phyloP scores from a whole-genome alignment of 2,113 vertebrate genomes.

The Thomomys bottae region DNA sequence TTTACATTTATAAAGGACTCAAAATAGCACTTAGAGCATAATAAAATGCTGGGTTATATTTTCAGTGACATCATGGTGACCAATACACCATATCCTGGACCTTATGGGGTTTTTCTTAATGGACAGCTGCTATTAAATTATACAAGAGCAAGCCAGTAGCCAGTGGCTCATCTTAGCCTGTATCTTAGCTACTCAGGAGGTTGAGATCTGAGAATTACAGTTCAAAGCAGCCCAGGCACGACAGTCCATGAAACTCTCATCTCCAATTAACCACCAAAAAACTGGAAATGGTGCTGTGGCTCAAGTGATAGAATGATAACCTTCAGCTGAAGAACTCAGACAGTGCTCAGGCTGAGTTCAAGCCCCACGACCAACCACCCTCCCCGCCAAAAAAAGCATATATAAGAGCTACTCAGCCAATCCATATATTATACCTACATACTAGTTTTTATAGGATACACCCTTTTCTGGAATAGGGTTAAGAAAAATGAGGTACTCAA shows the following conservation, averaged over 20 bases:
- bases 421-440: neutral
- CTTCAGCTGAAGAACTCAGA: too few species aligned
- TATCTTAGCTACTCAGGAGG: too few species aligned
- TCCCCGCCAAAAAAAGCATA: too few species aligned
- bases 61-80: neutral
- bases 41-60: neutral
- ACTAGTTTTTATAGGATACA: neutral
- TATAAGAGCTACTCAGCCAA: neutral
- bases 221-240: too few species aligned
- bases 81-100: neutral
- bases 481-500: conserved; percentile 16
- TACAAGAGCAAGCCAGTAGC: neutral
- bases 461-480: neutral
- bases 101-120: conserved; percentile 5
- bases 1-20: conserved; percentile 2
- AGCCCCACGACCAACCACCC: too few species aligned
- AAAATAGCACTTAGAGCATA: neutral
- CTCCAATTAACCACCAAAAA: too few species aligned
- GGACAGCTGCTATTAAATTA: neutral
- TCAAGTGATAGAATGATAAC: too few species aligned
- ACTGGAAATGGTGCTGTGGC: too few species aligned
- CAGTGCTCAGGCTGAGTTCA: too few species aligned
- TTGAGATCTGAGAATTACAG: too few species aligned
- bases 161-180: too few species aligned
- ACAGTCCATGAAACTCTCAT: too few species aligned